Base-by-base conservation (phyloP, 2,797 vertebrate species). In the Sebastiscus albofasciatus region DNA sequence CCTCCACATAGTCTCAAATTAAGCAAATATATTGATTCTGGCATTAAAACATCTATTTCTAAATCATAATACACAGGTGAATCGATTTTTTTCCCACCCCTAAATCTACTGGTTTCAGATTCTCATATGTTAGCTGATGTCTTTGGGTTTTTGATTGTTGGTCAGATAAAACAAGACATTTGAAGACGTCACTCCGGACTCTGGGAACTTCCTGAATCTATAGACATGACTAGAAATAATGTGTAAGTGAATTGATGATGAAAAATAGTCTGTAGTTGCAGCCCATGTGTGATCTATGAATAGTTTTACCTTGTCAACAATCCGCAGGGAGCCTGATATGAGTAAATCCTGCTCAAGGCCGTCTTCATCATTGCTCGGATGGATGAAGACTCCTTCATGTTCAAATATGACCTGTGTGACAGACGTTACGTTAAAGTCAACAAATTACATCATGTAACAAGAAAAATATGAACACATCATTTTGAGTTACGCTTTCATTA, bases 301-400 rank as follows among this genome's bases (percentile, higher is more conserved):
- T 20, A 9, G 13, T 6, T 56, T 82, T 93, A 99, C 98, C 97
- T 98, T 99, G 87, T 99, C 98, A 79, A 99, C 85, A 42, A 99
- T 93, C 83, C 96, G 94, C 3, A 99, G 94, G 52, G 95, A 90
- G 76, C 98, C 98, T 34, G 97, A 95, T 80, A 98, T 93, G 60
- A 98, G 95, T 59, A 91, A 93, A 87, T 99, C 98, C 80, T 97
- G 97, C 71, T 98, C 97, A 31, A 90, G 2, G 54, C 70, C 95
- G 18, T 94, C 95, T 76, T 97, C 97, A 71, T 96, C 96, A 16
- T 90, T 92, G 77, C 94, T 95, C 5, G 96, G 95, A 84, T 98
- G 98, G 91, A 99, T 97, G 90, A 97, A 99, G 71, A 99, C 96
- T 11, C 98, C 98, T 80, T 98, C 97, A 18, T 97, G 97, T 89